phyloP scores from a whole-genome alignment of 2,113 vertebrate species.

The Istiophorus platypterus region DNA sequence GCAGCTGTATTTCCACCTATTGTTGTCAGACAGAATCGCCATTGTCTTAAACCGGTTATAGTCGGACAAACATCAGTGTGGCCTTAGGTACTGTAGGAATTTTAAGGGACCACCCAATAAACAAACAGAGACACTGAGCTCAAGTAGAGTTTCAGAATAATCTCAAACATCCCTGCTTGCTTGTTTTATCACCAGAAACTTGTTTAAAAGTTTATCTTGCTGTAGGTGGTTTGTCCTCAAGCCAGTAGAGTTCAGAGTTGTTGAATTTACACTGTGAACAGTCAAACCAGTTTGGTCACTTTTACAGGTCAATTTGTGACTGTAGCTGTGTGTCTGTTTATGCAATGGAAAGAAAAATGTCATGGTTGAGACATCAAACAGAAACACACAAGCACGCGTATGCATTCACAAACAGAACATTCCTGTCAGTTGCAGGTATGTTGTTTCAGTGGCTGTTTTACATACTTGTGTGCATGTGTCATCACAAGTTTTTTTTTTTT shows the following conservation, averaged over 20 bases:
- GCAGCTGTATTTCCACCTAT: slow-evolving; percentile 82
- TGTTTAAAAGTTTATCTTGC: slow-evolving; percentile 24
- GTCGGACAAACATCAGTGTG: slow-evolving; percentile 73
- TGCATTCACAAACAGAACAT: slow-evolving; percentile 16
- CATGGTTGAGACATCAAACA: background rate
- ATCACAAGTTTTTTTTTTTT: slow-evolving; percentile 13
- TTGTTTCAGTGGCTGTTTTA: slow-evolving; percentile 21
- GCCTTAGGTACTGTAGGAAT: slow-evolving; percentile 69
- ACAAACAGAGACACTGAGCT: slow-evolving; percentile 61
- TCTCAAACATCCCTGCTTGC: slow-evolving; percentile 20
- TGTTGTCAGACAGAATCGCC: slow-evolving; percentile 78
- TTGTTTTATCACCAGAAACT: background rate
- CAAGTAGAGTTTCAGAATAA: background rate
- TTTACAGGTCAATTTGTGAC: slow-evolving; percentile 30
- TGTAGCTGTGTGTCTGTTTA: slow-evolving; percentile 46
- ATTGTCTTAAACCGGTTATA: slow-evolving; percentile 79
- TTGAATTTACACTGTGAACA: slow-evolving; percentile 50
- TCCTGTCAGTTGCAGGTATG: slow-evolving; percentile 46
- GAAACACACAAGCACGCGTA: background rate
- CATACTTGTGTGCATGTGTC: slow-evolving; percentile 38
- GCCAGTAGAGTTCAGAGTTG: background rate
- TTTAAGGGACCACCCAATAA: slow-evolving; percentile 76
- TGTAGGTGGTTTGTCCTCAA: slow-evolving; percentile 22
- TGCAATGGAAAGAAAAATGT: slow-evolving; percentile 34
- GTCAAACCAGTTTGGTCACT: slow-evolving; percentile 64